Percentiles rank a stretch among this genome's conserved stretches.
Evolutionary conservation across 92 coral and sea anemone species (phyloP).

Genomic region (Porites lobata): DNA sequence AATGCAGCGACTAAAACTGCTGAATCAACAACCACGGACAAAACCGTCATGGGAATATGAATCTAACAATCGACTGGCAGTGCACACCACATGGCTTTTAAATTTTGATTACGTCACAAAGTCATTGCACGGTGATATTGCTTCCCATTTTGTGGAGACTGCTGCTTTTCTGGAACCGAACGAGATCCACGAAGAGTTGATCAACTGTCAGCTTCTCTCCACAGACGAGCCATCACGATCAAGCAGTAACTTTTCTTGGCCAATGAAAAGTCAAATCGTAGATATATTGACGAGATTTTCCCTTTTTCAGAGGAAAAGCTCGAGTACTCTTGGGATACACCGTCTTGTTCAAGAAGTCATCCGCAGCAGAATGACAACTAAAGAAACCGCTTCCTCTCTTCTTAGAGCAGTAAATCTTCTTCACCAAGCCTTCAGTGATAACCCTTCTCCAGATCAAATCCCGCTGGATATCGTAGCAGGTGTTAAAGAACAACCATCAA

Average conservation of each 20-base stretch:
- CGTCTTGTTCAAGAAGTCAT: slow-evolving; percentile 33
- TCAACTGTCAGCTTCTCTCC: slow-evolving; percentile 31
- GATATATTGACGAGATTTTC: slow-evolving; percentile 11
- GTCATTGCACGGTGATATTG: slow-evolving; percentile 17
- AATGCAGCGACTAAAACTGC: slow-evolving; percentile 46
- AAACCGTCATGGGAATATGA: slow-evolving; percentile 50
- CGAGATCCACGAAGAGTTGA: slow-evolving; percentile 46
- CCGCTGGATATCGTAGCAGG: slow-evolving; percentile 21
- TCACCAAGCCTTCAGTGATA: neutral
- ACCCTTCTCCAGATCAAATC: slow-evolving; percentile 58
- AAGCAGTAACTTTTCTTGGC: neutral
- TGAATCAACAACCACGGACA: slow-evolving; percentile 57
- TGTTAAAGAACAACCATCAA: slow-evolving; percentile 59
- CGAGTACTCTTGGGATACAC: neutral
- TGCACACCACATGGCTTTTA: slow-evolving; percentile 75
- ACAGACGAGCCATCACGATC: neutral
- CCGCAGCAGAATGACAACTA: neutral
- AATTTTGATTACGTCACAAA: slow-evolving; percentile 55
- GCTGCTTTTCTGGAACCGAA: slow-evolving; percentile 44
- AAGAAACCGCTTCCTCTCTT: neutral
- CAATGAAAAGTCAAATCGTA: neutral
- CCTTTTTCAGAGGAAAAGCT: slow-evolving; percentile 5
- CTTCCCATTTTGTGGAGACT: slow-evolving; percentile 28
- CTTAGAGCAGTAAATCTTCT: slow-evolving; percentile 73
- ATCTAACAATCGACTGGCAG: slow-evolving; percentile 74